Conservation (phyloP, 1,140 invertebrate species). For the Phocides pigmalion region DNA sequence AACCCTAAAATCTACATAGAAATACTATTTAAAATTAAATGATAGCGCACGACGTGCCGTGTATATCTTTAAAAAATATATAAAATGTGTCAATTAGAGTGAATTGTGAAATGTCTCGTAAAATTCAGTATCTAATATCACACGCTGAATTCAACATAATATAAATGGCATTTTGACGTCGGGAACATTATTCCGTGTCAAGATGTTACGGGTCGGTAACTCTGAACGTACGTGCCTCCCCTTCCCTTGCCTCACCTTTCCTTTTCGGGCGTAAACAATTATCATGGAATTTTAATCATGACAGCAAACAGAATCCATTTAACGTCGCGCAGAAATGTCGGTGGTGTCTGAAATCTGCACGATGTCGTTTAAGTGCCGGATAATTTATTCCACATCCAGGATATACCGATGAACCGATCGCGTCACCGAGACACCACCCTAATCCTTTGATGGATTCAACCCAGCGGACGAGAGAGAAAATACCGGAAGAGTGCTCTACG, state of each 20-base stretch:
- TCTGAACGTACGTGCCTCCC: conserved; percentile 28
- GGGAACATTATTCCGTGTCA: conserved; percentile 33
- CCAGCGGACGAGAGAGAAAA: conserved; percentile 61
- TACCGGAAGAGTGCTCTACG: conserved; percentile 66
- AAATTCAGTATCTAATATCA: conserved; percentile 21
- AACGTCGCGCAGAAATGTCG: conserved; percentile 41
- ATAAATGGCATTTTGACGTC: conserved; percentile 31
- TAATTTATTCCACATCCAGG: conserved; percentile 78
- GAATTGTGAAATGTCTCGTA: conserved; percentile 11
- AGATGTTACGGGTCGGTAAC: conserved; percentile 33
- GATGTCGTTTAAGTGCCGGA: conserved; percentile 66
- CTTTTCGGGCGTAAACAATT: conserved; percentile 43
- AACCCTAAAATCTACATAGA: too few relatives aligned
- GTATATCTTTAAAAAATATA: too few relatives aligned
- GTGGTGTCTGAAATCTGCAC: conserved; percentile 50
- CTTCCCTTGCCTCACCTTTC: conserved; percentile 25
- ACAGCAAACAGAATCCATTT: conserved; percentile 46
- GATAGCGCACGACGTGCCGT: too few relatives aligned
- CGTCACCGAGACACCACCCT: conserved; percentile 66
- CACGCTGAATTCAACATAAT: conserved; percentile 16
- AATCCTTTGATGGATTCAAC: conserved; percentile 81
- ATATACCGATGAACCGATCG: conserved; percentile 72
- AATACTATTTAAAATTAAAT: too few relatives aligned
- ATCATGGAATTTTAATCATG: conserved; percentile 45
- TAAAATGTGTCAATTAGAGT: too few relatives aligned